phyloP scores from a whole-genome alignment of 2,888 invertebrate genomes.

The Terebella lapidaria region DNA sequence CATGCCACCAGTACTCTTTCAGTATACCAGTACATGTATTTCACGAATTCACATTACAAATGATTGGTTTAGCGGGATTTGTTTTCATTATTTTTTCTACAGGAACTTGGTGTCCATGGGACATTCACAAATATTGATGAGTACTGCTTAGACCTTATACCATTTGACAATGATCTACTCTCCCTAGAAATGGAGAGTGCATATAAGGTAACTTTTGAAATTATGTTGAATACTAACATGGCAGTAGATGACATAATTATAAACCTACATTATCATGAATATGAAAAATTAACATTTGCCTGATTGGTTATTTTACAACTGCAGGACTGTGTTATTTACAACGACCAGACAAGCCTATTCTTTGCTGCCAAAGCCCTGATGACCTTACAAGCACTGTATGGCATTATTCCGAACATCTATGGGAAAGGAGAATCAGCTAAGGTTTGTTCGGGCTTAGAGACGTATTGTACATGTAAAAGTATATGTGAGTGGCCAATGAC shows the following conservation, averaged over 20 bases:
- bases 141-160: conserved; percentile 81
- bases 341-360: conserved; percentile 81
- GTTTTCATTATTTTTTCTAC: neutral
- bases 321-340: conserved; percentile 79
- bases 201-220: conserved; percentile 34
- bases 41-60: neutral
- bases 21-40: neutral
- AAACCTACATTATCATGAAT: no score
- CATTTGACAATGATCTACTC: conserved; percentile 85
- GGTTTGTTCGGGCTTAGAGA: no score
- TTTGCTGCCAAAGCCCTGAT: conserved; percentile 82
- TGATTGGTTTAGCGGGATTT: neutral
- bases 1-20: no score
- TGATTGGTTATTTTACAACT: neutral
- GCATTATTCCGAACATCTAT: conserved; percentile 80
- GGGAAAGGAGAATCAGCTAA: conserved; percentile 85
- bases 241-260: no score
- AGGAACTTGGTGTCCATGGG: conserved; percentile 72
- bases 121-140: conserved; percentile 75
- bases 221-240: neutral
- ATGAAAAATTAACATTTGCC: no score
- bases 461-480: no score
- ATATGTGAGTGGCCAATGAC: no score
- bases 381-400: conserved; percentile 79
- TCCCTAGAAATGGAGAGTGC: conserved; percentile 83